Base-by-base conservation (phyloP, 2,888 invertebrate genomes). In the Molorchus minor region DNA sequence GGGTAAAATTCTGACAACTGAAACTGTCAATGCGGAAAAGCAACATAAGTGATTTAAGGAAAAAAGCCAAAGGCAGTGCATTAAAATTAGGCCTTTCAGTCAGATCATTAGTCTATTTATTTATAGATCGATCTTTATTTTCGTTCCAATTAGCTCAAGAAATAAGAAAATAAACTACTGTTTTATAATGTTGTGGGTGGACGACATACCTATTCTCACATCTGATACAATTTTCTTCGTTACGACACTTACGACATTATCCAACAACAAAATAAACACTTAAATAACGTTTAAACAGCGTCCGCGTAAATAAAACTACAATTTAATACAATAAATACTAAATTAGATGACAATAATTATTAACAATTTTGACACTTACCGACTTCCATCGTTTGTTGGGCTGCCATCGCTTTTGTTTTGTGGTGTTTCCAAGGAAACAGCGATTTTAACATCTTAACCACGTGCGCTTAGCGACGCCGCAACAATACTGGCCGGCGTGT, bases 341-440 rank as follows among this genome's bases (percentile, higher is more conserved):
- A 12, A 25, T 21, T 49, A 43, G 38, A 49, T 49, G 49, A 49
- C 49, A 49, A 38, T 49, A 21, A 49, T 36, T 45, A 29, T 38
- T 29, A 49, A 49, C 15, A 52, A 45, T 17, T 53, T 63, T 64
- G 66, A 59, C 65, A 72, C 71, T 69, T 64, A 78, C 78, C 77
- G 72, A 73, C 74, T 58, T 77, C 77, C 77, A 77, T 76, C 67
- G 73, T 74, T 71, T 74, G 75, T 67, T 75, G 74, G 67, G 75
- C 74, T 70, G 75, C 73, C 71, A 73, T 75, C 71, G 74, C 69
- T 70, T 71, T 69, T 69, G 71, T 76, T 77, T 78, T 78, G 75
- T 77, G 77, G 77, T 79, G 78, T 79, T 77, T 77, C 79, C 79
- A 79, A 77, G 79, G 78, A 74, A 79, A 80, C 79, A 75, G 65